phyloP scores from a whole-genome alignment of 1,140 invertebrate genomes.

The Dendroctonus ponderosae region DNA sequence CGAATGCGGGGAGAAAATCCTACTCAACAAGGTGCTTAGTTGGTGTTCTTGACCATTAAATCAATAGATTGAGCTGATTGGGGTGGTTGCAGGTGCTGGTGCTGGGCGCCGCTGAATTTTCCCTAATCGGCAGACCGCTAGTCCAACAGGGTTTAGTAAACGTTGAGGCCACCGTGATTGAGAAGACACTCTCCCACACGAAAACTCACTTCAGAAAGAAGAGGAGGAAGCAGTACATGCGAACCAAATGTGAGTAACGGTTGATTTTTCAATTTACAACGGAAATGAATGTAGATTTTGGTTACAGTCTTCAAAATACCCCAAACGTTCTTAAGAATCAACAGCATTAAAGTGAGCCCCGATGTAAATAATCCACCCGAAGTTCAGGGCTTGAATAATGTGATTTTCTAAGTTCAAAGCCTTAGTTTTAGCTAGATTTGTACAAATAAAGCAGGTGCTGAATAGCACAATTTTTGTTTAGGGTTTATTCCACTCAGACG shows the following conservation, averaged over 20 bases:
- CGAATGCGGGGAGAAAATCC: constrained; percentile 76
- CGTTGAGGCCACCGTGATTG: constrained; percentile 83
- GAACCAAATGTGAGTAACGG: constrained; percentile 66
- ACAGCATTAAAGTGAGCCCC: constrained; percentile 59
- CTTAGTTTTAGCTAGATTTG: no score
- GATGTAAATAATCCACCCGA: constrained; percentile 46
- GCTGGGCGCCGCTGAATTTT: constrained; percentile 82
- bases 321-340: constrained; percentile 73
- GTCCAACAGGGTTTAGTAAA: constrained; percentile 71
- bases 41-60: neutral
- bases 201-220: constrained; percentile 74
- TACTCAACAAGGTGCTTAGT: constrained; percentile 75
- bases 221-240: constrained; percentile 73
- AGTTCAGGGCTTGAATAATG: constrained; percentile 39
- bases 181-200: constrained; percentile 84
- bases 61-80: neutral
- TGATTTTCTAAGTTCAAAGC: constrained; percentile 28
- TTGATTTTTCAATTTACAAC: neutral
- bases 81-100: constrained; percentile 61
- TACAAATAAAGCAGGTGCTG: no score
- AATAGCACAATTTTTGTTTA: no score
- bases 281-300: constrained; percentile 26
- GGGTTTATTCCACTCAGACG: no score
- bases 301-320: constrained; percentile 63
- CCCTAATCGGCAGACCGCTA: constrained; percentile 78